These are phyloP conservation scores for Leptodactylus fallax DNA, from an alignment of 2,797 vertebrate species.

Conservation along the genomic window DNA sequence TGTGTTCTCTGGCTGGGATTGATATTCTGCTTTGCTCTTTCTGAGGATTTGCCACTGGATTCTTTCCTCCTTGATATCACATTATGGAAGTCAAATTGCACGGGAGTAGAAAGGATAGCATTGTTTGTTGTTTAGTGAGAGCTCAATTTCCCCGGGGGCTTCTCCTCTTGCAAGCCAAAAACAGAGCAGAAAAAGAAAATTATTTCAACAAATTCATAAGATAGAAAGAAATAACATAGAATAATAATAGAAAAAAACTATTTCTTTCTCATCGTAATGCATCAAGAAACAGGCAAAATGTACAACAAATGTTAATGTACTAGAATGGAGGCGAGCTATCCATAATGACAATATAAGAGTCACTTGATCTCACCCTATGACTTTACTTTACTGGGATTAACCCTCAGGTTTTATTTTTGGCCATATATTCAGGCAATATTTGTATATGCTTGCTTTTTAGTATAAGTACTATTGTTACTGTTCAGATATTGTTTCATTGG, in stretches of 20 bases:
- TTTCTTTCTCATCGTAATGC: constrained; percentile 47
- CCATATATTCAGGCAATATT: neutral
- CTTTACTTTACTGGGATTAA: neutral
- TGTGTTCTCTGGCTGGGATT: constrained; percentile 47
- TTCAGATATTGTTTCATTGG: no score
- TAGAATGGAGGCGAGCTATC: neutral
- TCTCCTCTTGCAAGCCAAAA: constrained; percentile 50
- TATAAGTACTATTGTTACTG: no score
- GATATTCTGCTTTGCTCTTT: constrained; percentile 51
- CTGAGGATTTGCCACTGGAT: constrained; percentile 64
- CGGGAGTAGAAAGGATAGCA: constrained; percentile 62
- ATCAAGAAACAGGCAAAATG: constrained; percentile 34
- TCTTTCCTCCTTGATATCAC: constrained; percentile 63
- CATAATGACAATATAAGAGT: constrained; percentile 8
- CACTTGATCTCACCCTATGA: neutral
- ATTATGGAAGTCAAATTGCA: constrained; percentile 65
- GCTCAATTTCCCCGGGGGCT: constrained; percentile 53
- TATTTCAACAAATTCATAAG: constrained; percentile 60
- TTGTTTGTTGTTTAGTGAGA: constrained; percentile 63
- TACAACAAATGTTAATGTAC: constrained; percentile 42
- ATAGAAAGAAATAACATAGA: constrained; percentile 9
- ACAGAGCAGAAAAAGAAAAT: constrained; percentile 46
- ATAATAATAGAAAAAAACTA: constrained; percentile 17
- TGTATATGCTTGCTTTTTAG: neutral
- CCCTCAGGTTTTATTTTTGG: neutral